Evolutionary conservation across 1,140 invertebrate species (phyloP).

Genomic region (Oreohelix idahoensis): DNA sequence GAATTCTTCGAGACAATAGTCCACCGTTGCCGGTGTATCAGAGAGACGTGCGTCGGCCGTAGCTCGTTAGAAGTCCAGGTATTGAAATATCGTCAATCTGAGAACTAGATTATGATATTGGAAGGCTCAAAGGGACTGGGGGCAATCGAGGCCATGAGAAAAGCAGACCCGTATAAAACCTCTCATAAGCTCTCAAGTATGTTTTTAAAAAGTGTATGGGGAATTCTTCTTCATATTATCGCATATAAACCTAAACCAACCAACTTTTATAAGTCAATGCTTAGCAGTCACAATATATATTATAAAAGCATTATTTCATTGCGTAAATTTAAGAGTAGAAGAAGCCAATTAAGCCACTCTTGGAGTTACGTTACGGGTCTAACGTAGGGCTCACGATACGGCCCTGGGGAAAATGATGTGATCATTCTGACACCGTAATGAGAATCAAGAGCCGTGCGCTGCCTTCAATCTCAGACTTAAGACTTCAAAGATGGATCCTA

Average conservation of each 20-base stretch:
- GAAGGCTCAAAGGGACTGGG: not conserved
- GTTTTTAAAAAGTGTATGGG: too few species aligned
- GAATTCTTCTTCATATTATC: too few species aligned
- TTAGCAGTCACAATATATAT: too few species aligned
- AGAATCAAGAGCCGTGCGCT: not conserved
- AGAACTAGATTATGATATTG: not conserved
- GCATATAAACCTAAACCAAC: too few species aligned
- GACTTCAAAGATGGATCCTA: conserved; percentile 29
- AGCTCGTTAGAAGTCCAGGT: not conserved
- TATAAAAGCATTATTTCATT: too few species aligned
- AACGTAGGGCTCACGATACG: not conserved
- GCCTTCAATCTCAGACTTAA: conserved; percentile 2
- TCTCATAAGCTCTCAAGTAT: not conserved
- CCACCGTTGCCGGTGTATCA: not conserved
- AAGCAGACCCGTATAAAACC: not conserved
- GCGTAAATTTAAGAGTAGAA: too few species aligned
- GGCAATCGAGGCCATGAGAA: conserved; percentile 2
- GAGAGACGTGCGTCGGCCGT: not conserved
- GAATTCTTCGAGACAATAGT: conserved; percentile 27
- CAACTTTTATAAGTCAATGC: too few species aligned
- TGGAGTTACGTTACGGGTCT: not conserved
- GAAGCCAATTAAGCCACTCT: too few species aligned
- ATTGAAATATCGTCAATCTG: not conserved
- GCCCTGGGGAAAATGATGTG: not conserved
- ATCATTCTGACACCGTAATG: not conserved